These are phyloP conservation scores for Ecliptopera silaceata DNA, from an alignment of 2,888 invertebrate species.

Conservation along the genomic window DNA sequence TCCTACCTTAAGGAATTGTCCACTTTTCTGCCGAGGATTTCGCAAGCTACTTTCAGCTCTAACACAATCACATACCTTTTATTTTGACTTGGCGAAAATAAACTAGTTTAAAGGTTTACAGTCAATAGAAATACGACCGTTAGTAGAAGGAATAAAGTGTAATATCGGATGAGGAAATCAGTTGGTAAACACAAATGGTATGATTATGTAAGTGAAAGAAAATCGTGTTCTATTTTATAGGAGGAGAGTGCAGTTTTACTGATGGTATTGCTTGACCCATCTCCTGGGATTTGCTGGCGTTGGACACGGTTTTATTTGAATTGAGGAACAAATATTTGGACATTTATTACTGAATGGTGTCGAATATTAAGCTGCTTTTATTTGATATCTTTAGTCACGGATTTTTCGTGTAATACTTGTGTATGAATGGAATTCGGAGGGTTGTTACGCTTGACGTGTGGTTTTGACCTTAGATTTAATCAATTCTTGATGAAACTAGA, in stretches of 20 bases:
- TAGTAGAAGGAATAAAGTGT: slow-evolving; percentile 32
- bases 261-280: slow-evolving; percentile 63
- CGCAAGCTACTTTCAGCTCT: slow-evolving; percentile 36
- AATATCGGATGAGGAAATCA: slow-evolving; percentile 18
- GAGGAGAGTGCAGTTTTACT: slow-evolving; percentile 35
- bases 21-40: slow-evolving; percentile 39
- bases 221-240: slow-evolving; percentile 38
- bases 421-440: slow-evolving; percentile 44
- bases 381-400: slow-evolving; percentile 69
- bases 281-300: slow-evolving; percentile 74
- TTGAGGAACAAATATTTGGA: slow-evolving; percentile 80
- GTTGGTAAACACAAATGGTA: slow-evolving; percentile 35
- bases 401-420: slow-evolving; percentile 45
- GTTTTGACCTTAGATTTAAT: slow-evolving; percentile 24
- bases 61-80: slow-evolving; percentile 12
- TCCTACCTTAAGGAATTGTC: slow-evolving; percentile 65
- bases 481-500: slow-evolving; percentile 6
- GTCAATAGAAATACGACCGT: slow-evolving; percentile 14
- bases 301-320: slow-evolving; percentile 81
- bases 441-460: slow-evolving; percentile 19
- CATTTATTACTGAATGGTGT: slow-evolving; percentile 76
- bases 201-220: slow-evolving; percentile 39
- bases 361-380: slow-evolving; percentile 76
- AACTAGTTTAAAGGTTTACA: slow-evolving; percentile 10
- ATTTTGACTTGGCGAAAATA: slow-evolving; percentile 31